Base-by-base conservation (phyloP, 2,888 invertebrate genomes). In the Cataglyphis livida region DNA sequence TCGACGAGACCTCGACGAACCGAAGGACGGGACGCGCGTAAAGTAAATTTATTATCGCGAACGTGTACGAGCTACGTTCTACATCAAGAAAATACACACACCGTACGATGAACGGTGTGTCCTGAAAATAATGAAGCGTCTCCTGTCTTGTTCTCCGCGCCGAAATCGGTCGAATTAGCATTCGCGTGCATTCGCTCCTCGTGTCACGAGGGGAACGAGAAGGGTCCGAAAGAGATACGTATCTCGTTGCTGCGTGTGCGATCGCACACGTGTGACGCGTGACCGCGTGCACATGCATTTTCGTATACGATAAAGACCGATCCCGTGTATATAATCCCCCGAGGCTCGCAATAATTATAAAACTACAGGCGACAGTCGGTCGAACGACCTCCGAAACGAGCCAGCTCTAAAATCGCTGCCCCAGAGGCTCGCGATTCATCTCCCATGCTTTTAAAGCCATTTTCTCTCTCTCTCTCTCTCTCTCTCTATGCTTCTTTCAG, bases 321-420 rank as follows among this genome's bases (percentile, higher is more conserved):
- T 91, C 89, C 85, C 84, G 84, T 6, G 35, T 35, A 6, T 35
- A 35, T 89, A 89, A 91, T 89, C 92, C 91, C 87, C 89, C 81
- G 87, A 90, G 91, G 92, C 92, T 90, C 90, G 89, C 91, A 91
- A 92, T 93, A 93, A 93, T 93, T 93, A 93, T 92, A 91, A 92
- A 93, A 92, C 89, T 91, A 90, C 90, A 82, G 85, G 83, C 89
- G 87, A 89, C 90, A 88, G 87, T 91, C 86, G 86, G 85, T 83
- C 89, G 83, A 83, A 76, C 87, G 82, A 85, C 84, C 88, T 87
- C 79, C 87, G 87, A 78, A 85, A 82, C 86, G 85, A 88, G 84
- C 76, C 82, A 83, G 86, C 83, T 88, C 85, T 81, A 73, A 90
- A 90, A 90, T 90, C 87, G 86, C 85, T 86, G 89, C 89, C 89